phyloP scores from a whole-genome alignment of 2,888 invertebrate genomes.

The Autographa pulchrina region DNA sequence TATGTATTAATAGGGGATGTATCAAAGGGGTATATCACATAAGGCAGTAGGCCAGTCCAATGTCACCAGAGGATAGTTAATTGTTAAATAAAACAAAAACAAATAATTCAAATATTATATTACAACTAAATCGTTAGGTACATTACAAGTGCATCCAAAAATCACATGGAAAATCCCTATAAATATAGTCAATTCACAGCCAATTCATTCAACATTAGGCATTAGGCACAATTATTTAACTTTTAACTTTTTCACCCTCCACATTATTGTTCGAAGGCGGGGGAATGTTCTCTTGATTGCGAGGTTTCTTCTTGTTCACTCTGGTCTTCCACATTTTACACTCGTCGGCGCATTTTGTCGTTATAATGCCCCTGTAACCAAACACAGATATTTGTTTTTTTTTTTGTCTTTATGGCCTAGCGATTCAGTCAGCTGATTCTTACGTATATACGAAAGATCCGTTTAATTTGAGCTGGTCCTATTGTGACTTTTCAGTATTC shows the following conservation, averaged over 20 bases:
- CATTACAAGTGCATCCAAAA: not conserved
- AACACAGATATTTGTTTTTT: not conserved
- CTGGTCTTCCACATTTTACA: slow-evolving; percentile 89
- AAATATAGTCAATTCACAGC: slow-evolving; percentile 38
- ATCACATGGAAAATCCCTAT: not conserved
- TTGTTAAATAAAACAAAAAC: not conserved
- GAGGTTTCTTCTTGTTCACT: slow-evolving; percentile 71
- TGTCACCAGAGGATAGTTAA: no score
- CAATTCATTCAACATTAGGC: slow-evolving; percentile 22
- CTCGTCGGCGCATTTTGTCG: slow-evolving; percentile 91
- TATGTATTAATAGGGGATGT: no score
- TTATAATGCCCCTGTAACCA: slow-evolving; percentile 87
- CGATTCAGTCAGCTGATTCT: no score
- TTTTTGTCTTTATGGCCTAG: not conserved
- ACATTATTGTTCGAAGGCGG: slow-evolving; percentile 36
- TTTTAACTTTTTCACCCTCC: slow-evolving; percentile 21
- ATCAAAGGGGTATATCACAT: no score
- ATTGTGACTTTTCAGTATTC: no score
- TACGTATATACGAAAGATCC: no score
- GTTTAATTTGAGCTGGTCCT: no score
- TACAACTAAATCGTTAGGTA: not conserved
- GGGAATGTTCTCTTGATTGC: slow-evolving; percentile 61
- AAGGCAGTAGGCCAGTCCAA: no score
- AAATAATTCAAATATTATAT: not conserved
- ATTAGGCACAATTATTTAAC: not conserved